Percentiles rank a stretch among this genome's conserved stretches.
These are phyloP conservation scores for Andinoacara biseriatus DNA, from an alignment of 2,113 vertebrate species.

Conservation along the genomic window DNA sequence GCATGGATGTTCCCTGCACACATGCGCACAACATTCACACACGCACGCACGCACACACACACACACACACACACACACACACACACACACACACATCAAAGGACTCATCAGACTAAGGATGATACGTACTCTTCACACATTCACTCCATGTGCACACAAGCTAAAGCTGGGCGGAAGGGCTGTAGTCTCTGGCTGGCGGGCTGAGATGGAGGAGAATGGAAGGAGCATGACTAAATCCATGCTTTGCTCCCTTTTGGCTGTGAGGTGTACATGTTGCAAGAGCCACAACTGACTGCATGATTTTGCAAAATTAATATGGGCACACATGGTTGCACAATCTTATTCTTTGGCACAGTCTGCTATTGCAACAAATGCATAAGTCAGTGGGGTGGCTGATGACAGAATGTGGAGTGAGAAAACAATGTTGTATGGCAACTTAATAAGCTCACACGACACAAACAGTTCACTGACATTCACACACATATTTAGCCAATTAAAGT, in stretches of 20 bases:
- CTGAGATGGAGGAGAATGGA: constrained; percentile 64
- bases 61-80: too few species aligned
- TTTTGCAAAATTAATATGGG: constrained; percentile 47
- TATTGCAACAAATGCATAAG: constrained; percentile 9
- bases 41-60: too few species aligned
- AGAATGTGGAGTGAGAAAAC: constrained; percentile 10
- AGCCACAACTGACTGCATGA: constrained; percentile 42
- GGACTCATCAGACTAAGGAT: constrained; percentile 65
- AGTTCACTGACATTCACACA: constrained; percentile 4
- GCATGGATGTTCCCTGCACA: too few species aligned
- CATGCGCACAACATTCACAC: too few species aligned
- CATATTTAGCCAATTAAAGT: neutral
- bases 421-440: constrained; percentile 20
- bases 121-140: constrained; percentile 60
- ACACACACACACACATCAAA: constrained; percentile 56
- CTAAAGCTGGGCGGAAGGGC: constrained; percentile 70
- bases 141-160: constrained; percentile 30
- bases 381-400: constrained; percentile 32
- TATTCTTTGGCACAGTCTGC: neutral
- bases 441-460: constrained; percentile 36
- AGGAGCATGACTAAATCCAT: constrained; percentile 57
- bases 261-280: constrained; percentile 41
- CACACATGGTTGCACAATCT: constrained; percentile 45
- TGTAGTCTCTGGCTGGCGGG: constrained; percentile 51
- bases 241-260: constrained; percentile 39